Evolutionary conservation across 2,888 invertebrate species (phyloP), one percentile per base, ranked within the genome.

Genomic region (Azorinus chamasolen): DNA sequence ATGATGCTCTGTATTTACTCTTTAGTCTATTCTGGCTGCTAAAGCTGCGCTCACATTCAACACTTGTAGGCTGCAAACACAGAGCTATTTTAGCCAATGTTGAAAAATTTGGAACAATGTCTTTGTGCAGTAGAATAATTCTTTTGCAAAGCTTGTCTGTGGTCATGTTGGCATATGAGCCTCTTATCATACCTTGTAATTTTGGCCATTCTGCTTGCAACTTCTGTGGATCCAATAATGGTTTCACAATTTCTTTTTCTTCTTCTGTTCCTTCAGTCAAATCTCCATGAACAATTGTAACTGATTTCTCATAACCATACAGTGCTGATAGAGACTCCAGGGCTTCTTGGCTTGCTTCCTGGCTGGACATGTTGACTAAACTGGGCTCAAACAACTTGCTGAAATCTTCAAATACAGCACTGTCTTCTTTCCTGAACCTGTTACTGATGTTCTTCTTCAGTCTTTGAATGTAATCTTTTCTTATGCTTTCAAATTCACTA

Each of bases 1-100:
- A 20, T 2, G 57, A 39, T 18, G 41, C 0, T 39, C 39, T 39
- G 39, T 45, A 76, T 37, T 64, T 76, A 20, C 8, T 45, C 51
- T 71, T 71, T 1, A 77, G 12, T 14, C 71, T n/a, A 37, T 77
- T 77, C 32, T 71, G 71, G 10, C 58, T 43, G 41, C 77, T 77
- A 24, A 77, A 77, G 14, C 48, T 48, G 5, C 71, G 41, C 27
- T 76, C 71, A 57, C 76, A 71, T 43, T 76, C 70, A 0, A 76
- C 76, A 65, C 65, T 61, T 1, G 70, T 66, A 14, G 57, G 32
- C 27, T 54, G 51, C 41, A 76, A 25, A 39, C 70, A 76, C 12
- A 70, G 39, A 14, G 55, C 76, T 18, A 76, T 70, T 22, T 14
- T 25, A 20, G 54, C 48, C 10, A 72, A 22, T 14, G 27, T 66